Conservation (phyloP, 2,888 invertebrate species). For the Aleiodes leptofemur region DNA sequence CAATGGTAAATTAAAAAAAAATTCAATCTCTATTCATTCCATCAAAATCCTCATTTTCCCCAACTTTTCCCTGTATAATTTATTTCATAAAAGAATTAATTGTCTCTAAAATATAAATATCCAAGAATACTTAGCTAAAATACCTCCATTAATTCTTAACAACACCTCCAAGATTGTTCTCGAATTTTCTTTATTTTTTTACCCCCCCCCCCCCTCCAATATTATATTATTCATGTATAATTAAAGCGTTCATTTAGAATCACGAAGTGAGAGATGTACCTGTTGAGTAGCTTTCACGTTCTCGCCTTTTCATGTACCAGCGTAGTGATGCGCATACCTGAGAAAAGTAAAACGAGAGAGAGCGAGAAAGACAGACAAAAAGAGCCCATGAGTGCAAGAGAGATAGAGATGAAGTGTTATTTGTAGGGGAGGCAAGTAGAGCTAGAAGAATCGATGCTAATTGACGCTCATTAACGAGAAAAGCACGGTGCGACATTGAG, state of each 20-base stretch:
- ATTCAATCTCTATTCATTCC: too few relatives aligned
- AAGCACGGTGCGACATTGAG: constrained; percentile 32
- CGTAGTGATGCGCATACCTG: constrained; percentile 20
- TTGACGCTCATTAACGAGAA: constrained; percentile 43
- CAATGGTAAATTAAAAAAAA: too few relatives aligned
- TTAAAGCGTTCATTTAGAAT: constrained; percentile 17
- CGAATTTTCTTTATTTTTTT: too few relatives aligned
- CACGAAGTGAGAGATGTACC: constrained; percentile 35
- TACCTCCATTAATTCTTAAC: not conserved
- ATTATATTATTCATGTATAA: constrained; percentile 38
- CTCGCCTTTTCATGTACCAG: constrained; percentile 14
- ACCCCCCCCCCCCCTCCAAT: not conserved
- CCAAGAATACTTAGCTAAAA: too few relatives aligned
- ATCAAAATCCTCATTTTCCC: too few relatives aligned
- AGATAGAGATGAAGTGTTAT: not conserved
- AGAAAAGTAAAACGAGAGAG: not conserved
- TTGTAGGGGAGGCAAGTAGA: not conserved
- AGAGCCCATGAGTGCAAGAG: not conserved
- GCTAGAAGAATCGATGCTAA: constrained; percentile 46
- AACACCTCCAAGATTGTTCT: not conserved
- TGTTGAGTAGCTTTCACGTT: constrained; percentile 41
- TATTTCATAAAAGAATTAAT: too few relatives aligned
- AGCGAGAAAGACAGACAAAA: not conserved
- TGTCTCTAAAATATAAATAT: too few relatives aligned
- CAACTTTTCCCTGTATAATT: too few relatives aligned